Evolutionary conservation across 2,888 invertebrate genomes (phyloP), one percentile per base, ranked within the genome.

Genomic region (Zeuzera pyrina): DNA sequence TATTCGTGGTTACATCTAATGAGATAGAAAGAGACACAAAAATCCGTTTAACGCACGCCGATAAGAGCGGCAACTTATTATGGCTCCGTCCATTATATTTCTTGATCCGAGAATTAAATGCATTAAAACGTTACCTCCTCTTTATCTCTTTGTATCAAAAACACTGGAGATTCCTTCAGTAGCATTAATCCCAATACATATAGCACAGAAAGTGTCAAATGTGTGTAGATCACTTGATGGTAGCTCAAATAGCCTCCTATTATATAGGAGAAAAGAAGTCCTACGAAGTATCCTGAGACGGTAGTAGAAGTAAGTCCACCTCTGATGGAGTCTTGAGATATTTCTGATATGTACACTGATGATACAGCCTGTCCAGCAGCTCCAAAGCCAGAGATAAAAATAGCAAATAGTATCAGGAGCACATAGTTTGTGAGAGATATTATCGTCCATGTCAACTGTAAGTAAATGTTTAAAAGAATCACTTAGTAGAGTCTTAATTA

Each of bases 361-460:
- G 76, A 64, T 1, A 73, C 63, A 1, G 68, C 72, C 31, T 79
- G 79, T 0, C 79, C 79, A 0, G 69, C 77, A 0, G 73, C 62
- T 1, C 78, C 77, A 0, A 68, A 42, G 0, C 79, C 79, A 0
- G 68, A 60, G 1, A 79, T 16, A 0, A 57, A 48, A 6, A 69
- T 41, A 0, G 73, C 57, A 2, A 60, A 35, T 0, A 79, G 43
- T 1, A 79, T 55, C 6, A 74, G 19, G 1, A 53, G 48, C 3
- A 69, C 61, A 24, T 57, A 57, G 2, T 39, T 56, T 0, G 74
- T 62, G 1, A 69, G 15, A 0, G 68, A 58, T 34, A 81, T 63
- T n/a, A 68, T 54, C 0, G 57, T 27, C 79, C 79, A 81, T 0
- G 64, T 36, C 1, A 78, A 37, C 79, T 81, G 61, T 12, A 61